A percentile compares a stretch with the other conserved stretches of the same genome.
These are phyloP conservation scores for Crossaster papposus DNA, from an alignment of 53 echinoderm and acorn worm species.

Conservation along the genomic window DNA sequence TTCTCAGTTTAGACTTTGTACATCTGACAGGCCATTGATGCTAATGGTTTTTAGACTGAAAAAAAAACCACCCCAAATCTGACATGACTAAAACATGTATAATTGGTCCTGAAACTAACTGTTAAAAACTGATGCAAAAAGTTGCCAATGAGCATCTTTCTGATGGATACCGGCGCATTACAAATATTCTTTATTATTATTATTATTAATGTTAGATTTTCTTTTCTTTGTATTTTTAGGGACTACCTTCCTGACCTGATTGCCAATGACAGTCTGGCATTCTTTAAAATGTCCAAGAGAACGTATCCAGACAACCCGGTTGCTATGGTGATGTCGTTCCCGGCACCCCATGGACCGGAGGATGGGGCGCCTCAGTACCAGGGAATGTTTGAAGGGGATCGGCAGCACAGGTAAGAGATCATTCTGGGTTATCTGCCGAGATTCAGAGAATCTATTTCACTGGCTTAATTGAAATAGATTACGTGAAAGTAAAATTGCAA, in stretches of 20 bases:
- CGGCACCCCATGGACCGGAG: conserved; percentile 95
- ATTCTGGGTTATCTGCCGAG: not conserved
- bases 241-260: conserved; percentile 94
- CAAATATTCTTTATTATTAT: too few species aligned
- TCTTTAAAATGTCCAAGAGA: conserved; percentile 91
- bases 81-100: not conserved
- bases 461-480: too few species aligned
- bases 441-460: not conserved
- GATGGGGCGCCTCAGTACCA: conserved; percentile 92
- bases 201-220: not conserved
- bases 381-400: conserved; percentile 71
- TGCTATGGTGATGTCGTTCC: conserved; percentile 90
- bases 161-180: too few species aligned
- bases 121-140: too few species aligned
- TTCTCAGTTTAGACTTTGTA: not conserved
- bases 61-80: too few species aligned
- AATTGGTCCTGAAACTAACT: too few species aligned
- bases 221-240: conserved; percentile 50
- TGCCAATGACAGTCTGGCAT: conserved; percentile 93
- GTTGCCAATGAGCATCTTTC: too few species aligned
- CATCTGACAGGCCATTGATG: not conserved
- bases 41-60: not conserved
- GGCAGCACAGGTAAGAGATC: conserved; percentile 76
- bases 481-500: too few species aligned
- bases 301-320: conserved; percentile 91